Evolutionary conservation across 2,113 vertebrate species (phyloP), one percentile per base, ranked within the genome.

Genomic region (Columba livia): DNA sequence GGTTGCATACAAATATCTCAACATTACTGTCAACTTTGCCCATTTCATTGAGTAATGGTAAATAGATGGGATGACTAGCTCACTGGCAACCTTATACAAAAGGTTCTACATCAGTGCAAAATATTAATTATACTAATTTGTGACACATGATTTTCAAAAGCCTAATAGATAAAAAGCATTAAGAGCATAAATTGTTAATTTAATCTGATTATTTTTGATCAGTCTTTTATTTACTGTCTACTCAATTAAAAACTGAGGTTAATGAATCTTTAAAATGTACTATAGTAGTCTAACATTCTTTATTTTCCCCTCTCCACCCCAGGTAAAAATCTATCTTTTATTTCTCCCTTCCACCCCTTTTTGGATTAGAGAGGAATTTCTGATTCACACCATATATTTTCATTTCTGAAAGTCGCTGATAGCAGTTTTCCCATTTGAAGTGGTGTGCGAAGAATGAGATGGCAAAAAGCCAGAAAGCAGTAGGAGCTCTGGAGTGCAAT

Each of bases 341-440:
- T 85, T 31, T 36, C 29, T 79, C 15, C 6, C 50, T 34, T 84
- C 28, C 56, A 48, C 78, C 40, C 21, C 25, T 72, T 77, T 70
- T 67, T 77, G 80, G 79, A 80, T 92, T 66, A 91, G 67, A 72
- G 71, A 88, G 60, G 14, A 86, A 16, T 13, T 78, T 89, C 36
- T 96, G 93, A 96, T 64, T 90, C 79, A 70, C 72, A 64, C 60
- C 60, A 84, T 88, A 53, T 88, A 96, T 93, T 96, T 95, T 97
- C 90, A 80, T 71, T 83, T 84, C 93, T 81, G 91, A 96, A 97
- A 93, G 75, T 95, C 15, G 12, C 79, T 97, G 79, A 90, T 88
- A 93, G 84, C 32, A 47, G 51, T 82, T 96, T 97, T 96, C 51
- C 77, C 91, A 80, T 64, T 83, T 93, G 44, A 92, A 96, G 83